Conservation (phyloP, 2,888 invertebrate genomes). For the Andrena dorsata region DNA sequence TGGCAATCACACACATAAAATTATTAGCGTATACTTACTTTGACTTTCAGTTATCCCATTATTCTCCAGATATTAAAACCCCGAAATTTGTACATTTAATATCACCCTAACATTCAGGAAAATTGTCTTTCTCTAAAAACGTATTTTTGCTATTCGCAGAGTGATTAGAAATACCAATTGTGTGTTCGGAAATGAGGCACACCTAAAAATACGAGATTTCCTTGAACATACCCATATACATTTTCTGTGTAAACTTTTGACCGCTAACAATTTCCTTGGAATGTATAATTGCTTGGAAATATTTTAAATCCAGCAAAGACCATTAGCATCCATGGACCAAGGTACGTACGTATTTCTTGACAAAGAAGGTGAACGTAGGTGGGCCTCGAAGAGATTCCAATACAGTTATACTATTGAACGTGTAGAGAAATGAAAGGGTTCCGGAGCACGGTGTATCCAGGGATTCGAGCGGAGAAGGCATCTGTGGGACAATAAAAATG, state of each 20-base stretch:
- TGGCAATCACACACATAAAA: no score
- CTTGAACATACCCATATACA: not conserved
- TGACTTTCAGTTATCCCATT: no score
- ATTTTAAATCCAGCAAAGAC: not conserved
- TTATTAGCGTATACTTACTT: no score
- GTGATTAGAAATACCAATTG: not conserved
- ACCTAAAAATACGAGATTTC: not conserved
- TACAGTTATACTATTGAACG: slow-evolving; percentile 61
- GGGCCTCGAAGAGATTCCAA: slow-evolving; percentile 57
- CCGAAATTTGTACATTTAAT: no score
- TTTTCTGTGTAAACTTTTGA: not conserved
- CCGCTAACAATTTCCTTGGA: not conserved
- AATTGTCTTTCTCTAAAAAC: no score
- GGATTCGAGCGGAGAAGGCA: slow-evolving; percentile 58
- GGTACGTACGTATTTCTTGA: slow-evolving; percentile 2
- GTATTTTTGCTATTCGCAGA: no score
- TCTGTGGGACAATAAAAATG: slow-evolving; percentile 43
- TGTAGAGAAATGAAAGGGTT: slow-evolving; percentile 66
- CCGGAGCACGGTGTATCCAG: slow-evolving; percentile 40
- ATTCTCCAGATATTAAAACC: no score
- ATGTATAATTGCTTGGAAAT: not conserved
- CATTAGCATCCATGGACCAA: slow-evolving; percentile 32
- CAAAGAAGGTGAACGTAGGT: slow-evolving; percentile 69
- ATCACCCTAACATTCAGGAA: no score
- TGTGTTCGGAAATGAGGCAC: not conserved